Evolutionary conservation across 2,113 vertebrate species (phyloP).

Genomic region (Rhea pennata): DNA sequence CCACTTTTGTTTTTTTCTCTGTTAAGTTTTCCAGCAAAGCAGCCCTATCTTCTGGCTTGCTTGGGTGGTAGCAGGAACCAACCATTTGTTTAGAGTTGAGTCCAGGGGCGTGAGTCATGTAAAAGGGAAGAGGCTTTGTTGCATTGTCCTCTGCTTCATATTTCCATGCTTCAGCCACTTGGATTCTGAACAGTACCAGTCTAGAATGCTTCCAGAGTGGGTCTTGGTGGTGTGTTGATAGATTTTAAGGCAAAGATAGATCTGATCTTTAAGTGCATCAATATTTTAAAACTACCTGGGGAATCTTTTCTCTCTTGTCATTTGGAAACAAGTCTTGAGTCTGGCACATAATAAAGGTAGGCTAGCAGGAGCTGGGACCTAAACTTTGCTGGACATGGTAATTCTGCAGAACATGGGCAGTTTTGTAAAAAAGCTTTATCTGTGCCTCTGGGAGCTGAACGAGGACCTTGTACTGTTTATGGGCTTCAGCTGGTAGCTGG

Average conservation of each 20-base stretch:
- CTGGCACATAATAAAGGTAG: background rate
- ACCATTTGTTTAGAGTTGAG: background rate
- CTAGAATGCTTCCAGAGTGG: background rate
- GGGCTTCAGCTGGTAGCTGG: background rate
- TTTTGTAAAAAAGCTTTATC: background rate
- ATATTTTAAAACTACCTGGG: background rate
- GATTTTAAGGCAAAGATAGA: background rate
- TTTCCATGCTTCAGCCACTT: background rate
- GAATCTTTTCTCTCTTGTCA: background rate
- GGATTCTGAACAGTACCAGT: background rate
- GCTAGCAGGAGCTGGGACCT: background rate
- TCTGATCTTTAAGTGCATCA: background rate
- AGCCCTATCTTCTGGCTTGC: background rate
- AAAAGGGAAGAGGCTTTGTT: background rate
- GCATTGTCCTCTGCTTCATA: background rate
- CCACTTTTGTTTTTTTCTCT: background rate
- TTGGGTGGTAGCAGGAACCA: background rate
- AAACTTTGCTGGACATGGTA: background rate
- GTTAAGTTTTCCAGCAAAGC: background rate
- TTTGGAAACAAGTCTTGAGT: background rate
- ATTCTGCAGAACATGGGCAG: background rate
- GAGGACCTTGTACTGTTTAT: background rate
- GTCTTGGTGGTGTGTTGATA: background rate
- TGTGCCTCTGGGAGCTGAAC: background rate
- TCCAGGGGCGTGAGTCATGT: accelerated